These are phyloP conservation scores for Phrynocephalus versicolor DNA, from an alignment of 2,113 vertebrate species.

Conservation along the genomic window DNA sequence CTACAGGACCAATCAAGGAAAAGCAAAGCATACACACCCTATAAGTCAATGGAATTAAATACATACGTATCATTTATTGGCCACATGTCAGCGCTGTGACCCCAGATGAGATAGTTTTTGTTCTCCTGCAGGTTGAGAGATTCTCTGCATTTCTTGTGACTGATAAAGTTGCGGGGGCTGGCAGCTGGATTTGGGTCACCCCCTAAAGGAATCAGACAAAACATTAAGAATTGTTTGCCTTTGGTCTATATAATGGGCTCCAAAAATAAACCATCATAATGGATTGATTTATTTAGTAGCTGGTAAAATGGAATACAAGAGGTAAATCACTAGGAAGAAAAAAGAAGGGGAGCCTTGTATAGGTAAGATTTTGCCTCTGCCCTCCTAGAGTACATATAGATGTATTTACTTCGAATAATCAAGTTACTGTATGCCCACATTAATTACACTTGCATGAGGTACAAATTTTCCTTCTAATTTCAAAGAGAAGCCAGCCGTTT, in stretches of 20 bases:
- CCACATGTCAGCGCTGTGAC: constrained; percentile 65
- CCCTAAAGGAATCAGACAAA: constrained; percentile 44
- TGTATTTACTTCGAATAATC: neutral
- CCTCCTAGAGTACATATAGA: neutral
- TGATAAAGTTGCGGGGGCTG: constrained; percentile 53
- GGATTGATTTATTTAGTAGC: too few species aligned
- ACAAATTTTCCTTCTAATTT: too few species aligned
- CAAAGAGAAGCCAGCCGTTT: too few species aligned
- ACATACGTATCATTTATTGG: constrained; percentile 61
- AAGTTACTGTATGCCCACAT: too few species aligned
- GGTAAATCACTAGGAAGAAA: neutral
- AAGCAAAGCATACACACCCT: too few species aligned
- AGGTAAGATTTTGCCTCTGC: neutral
- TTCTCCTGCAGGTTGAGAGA: constrained; percentile 42
- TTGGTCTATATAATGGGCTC: too few species aligned
- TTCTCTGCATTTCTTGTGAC: constrained; percentile 63
- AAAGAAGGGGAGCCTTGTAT: neutral
- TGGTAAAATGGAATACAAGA: neutral
- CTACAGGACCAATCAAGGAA: too few species aligned
- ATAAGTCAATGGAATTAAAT: neutral
- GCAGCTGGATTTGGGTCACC: constrained; percentile 43
- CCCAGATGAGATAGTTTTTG: constrained; percentile 68
- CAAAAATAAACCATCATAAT: too few species aligned
- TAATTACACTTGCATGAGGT: too few species aligned
- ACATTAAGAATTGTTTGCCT: too few species aligned